These are phyloP conservation scores for Paraescarpia echinospica DNA, from an alignment of 1,140 invertebrate genomes.

Conservation along the genomic window DNA sequence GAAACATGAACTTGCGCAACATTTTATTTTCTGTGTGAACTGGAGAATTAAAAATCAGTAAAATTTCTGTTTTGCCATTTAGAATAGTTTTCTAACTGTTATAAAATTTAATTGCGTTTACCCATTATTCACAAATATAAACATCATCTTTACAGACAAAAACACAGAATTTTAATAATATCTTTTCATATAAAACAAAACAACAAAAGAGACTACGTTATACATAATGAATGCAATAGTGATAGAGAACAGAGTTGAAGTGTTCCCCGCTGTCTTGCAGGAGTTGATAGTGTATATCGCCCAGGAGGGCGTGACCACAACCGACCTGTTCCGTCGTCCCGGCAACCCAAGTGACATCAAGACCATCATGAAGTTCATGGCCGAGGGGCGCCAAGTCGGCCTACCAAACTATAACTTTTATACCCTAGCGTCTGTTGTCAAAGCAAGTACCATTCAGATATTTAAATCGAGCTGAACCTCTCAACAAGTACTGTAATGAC, in stretches of 20 bases:
- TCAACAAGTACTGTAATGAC: too few species aligned
- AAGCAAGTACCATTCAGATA: constrained; percentile 57
- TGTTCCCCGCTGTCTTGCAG: constrained; percentile 34
- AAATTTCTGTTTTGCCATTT: constrained; percentile 16
- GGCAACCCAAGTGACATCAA: constrained; percentile 74
- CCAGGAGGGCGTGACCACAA: constrained; percentile 54
- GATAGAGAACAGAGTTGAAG: too few species aligned
- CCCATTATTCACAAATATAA: too few species aligned
- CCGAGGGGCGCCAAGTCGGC: constrained; percentile 93
- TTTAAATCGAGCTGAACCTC: too few species aligned
- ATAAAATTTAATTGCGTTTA: background rate
- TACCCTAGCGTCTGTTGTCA: constrained; percentile 96
- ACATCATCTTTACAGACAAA: too few species aligned
- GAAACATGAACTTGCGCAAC: too few species aligned
- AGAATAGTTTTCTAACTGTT: constrained; percentile 14
- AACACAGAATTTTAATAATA: too few species aligned
- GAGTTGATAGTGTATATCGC: constrained; percentile 57
- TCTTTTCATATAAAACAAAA: too few species aligned
- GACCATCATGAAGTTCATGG: constrained; percentile 90
- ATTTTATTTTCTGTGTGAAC: too few species aligned
- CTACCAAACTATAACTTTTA: constrained; percentile 97
- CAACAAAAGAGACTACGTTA: too few species aligned
- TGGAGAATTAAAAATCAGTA: too few species aligned
- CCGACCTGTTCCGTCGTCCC: constrained; percentile 55
- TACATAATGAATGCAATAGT: too few species aligned